A percentile compares a stretch with the other conserved stretches of the same genome.
Conservation (phyloP, 2,113 vertebrate species). For the Planiliza haematocheilus region DNA sequence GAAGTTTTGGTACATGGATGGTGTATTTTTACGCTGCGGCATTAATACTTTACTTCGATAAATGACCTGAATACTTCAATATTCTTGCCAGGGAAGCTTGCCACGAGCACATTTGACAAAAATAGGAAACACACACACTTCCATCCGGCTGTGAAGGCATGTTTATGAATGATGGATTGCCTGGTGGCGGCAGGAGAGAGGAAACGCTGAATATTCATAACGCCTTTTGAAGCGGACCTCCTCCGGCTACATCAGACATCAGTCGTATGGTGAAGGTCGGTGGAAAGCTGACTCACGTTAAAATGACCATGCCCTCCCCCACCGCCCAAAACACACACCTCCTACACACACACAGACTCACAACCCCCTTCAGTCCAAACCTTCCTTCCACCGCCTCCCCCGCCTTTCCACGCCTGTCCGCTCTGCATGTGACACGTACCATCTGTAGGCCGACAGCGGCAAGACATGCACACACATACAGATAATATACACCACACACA, state of each 20-base stretch:
- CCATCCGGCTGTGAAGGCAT: conserved; percentile 41
- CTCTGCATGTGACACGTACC: conserved; percentile 65
- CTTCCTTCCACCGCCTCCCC: conserved; percentile 4
- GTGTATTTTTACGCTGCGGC: neutral
- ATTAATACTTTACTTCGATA: neutral
- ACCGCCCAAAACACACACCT: neutral
- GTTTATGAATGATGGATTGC: conserved; percentile 68
- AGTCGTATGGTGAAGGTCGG: conserved; percentile 61
- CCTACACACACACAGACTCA: neutral
- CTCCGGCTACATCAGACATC: conserved; percentile 53
- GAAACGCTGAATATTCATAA: conserved; percentile 67
- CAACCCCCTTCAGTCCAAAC: conserved; percentile 10
- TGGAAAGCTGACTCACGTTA: conserved; percentile 66
- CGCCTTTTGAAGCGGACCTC: conserved; percentile 53
- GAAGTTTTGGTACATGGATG: too few relatives aligned
- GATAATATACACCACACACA: conserved; percentile 2
- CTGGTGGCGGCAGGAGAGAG: conserved; percentile 44
- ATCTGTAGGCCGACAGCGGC: conserved; percentile 60
- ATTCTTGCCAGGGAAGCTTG: conserved; percentile 1
- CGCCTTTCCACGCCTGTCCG: conserved; percentile 34
- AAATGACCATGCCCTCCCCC: conserved; percentile 27
- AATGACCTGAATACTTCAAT: conserved; percentile 6
- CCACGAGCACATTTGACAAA: conserved; percentile 25
- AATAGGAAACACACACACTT: conserved; percentile 13
- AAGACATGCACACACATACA: neutral